A percentile compares a stretch with the other conserved stretches of the same genome.
These are phyloP conservation scores for Cryptus viduatorius DNA, from an alignment of 2,888 invertebrate species.

Conservation along the genomic window DNA sequence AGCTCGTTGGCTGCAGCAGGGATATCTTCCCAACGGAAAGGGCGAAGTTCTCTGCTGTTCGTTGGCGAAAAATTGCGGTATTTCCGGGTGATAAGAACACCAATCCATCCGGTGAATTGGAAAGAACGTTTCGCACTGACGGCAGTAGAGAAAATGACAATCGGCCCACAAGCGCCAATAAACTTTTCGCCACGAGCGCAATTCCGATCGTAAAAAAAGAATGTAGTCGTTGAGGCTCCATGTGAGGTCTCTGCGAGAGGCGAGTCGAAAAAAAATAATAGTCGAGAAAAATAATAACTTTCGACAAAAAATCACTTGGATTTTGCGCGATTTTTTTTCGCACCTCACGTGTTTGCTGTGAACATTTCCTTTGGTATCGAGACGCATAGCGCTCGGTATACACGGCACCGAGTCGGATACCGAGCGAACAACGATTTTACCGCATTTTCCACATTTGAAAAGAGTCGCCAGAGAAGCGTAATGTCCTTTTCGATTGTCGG, in stretches of 20 bases:
- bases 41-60: conserved; percentile 89
- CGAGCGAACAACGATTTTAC: conserved; percentile 90
- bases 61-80: conserved; percentile 90
- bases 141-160: conserved; percentile 94
- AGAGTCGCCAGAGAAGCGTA: conserved; percentile 92
- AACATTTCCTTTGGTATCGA: conserved; percentile 91
- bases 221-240: conserved; percentile 95
- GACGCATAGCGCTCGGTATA: conserved; percentile 89
- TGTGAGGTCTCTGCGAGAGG: conserved; percentile 87
- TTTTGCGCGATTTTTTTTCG: neutral
- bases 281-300: neutral
- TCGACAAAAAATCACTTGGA: neutral
- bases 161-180: conserved; percentile 98
- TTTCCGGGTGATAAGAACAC: conserved; percentile 93
- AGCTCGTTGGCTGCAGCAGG: conserved; percentile 95
- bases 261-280: neutral
- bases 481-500: conserved; percentile 92
- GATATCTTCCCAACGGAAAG: conserved; percentile 91
- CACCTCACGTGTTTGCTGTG: conserved; percentile 90
- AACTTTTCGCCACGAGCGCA: conserved; percentile 95
- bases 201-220: conserved; percentile 90
- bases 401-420: conserved; percentile 91
- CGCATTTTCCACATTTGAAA: conserved; percentile 92
- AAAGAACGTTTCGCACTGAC: conserved; percentile 91
- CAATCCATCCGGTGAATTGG: conserved; percentile 92